Evolutionary conservation across 2,888 invertebrate species (phyloP), one percentile per base, ranked within the genome.

Genomic region (Drosophila formosana): DNA sequence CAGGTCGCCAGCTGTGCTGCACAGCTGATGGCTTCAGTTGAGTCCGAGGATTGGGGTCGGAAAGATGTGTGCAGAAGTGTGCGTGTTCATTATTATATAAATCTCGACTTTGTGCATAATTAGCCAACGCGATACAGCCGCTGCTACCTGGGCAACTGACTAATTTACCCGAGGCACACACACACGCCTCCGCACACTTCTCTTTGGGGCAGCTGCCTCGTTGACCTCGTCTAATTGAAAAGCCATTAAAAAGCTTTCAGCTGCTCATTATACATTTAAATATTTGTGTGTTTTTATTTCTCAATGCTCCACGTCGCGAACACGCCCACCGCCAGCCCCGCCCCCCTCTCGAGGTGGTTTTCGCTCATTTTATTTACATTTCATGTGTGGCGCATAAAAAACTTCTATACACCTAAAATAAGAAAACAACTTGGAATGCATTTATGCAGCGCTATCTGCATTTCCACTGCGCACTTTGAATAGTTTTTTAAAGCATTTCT

Each of bases 181-280:
- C 34, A 57, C 32, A 32, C 23, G 6, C 11, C 43, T 2, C 13
- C 8, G n/a, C 23, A 18, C 23, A 26, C 18, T 1, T 13, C 34
- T 8, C 28, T 32, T 7, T 32, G 39, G 41, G 39, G 7, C 39
- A 41, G 39, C 13, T 41, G 39, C 13, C 60, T 23, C 45, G 51
- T 61, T 69, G 78, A 78, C 70, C 78, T 81, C 84, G 84, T 83
- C 90, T 85, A 89, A 85, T 85, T 85, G 90, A 89, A 85, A 85
- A 89, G 72, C 85, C 85, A 85, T 85, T 85, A 85, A 85, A 89
- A 85, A 89, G 85, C 85, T 85, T 85, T 85, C 85, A 85, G 78
- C 81, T 89, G 65, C 90, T 85, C 90, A 89, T 88, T 85, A 89
- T 85, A 75, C 87, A 85, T 85, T 89, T 87, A 85, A 89, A 85